Percentiles rank a stretch among this genome's conserved stretches.
phyloP scores from a whole-genome alignment of 1,140 invertebrate species.

The Heliconius eleuchia region DNA sequence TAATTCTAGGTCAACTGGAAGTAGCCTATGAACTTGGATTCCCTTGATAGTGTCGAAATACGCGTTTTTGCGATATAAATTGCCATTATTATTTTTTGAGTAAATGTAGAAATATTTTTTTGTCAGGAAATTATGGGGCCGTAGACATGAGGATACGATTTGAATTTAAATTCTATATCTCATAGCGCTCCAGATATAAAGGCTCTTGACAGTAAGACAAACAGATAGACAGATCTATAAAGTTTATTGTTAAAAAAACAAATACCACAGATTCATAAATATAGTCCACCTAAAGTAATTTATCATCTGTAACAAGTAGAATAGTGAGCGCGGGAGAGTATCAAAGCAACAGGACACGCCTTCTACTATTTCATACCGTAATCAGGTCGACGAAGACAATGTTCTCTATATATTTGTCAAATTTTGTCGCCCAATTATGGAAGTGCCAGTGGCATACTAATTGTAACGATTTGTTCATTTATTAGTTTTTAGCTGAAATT shows the following conservation, averaged over 20 bases:
- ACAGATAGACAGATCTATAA: too few relatives aligned
- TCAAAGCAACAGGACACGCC: not conserved
- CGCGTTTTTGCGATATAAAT: too few relatives aligned
- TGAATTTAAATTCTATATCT: too few relatives aligned
- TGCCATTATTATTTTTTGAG: too few relatives aligned
- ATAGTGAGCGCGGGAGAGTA: not conserved
- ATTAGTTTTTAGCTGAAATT: not conserved
- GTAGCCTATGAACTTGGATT: too few relatives aligned
- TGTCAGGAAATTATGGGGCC: too few relatives aligned
- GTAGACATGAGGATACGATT: too few relatives aligned
- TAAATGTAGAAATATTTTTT: too few relatives aligned
- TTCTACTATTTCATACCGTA: not conserved
- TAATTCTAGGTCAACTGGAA: too few relatives aligned
- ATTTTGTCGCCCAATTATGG: slow-evolving; percentile 58
- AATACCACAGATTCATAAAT: not conserved
- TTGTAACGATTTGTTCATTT: slow-evolving; percentile 4
- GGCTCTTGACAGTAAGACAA: too few relatives aligned
- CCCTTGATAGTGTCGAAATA: too few relatives aligned
- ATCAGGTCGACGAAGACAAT: slow-evolving; percentile 18
- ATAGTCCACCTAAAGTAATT: not conserved
- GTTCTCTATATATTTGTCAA: slow-evolving; percentile 49
- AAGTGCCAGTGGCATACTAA: slow-evolving; percentile 46
- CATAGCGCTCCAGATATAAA: too few relatives aligned
- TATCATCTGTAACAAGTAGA: slow-evolving; percentile 1
- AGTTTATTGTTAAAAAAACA: not conserved